Percentiles rank a stretch among this genome's conserved stretches.
Conservation (phyloP, 53 echinoderm and acorn worm genomes). For the Arbacia lixula region DNA sequence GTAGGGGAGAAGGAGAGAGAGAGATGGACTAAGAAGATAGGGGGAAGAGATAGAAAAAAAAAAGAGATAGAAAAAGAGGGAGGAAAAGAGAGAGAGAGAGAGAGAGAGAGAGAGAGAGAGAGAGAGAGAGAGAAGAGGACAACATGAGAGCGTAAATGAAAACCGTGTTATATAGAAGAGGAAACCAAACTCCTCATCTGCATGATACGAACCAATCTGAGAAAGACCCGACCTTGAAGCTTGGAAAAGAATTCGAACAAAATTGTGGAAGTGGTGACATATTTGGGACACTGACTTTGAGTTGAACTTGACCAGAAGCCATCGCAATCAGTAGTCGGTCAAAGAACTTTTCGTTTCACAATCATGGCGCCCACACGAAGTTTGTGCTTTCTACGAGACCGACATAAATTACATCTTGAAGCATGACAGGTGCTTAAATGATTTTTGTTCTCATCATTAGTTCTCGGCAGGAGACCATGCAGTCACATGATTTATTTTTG, state of each 20-base stretch:
- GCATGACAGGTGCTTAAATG: too few species aligned
- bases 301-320: conserved; percentile 7
- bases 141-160: conserved; percentile 1
- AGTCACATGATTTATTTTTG: too few species aligned
- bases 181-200: background rate
- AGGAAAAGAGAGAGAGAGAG: background rate
- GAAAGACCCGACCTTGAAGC: conserved; percentile 17
- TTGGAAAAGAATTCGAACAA: background rate
- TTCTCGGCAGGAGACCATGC: too few species aligned
- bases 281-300: conserved; percentile 10
- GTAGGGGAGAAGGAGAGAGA: background rate
- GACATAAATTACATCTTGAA: too few species aligned
- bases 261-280: background rate
- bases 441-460: too few species aligned
- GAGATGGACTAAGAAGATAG: background rate
- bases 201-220: background rate
- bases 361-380: too few species aligned
- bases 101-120: background rate
- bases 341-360: conserved; percentile 19
- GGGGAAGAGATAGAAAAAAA: background rate
- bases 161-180: background rate
- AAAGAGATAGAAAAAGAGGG: background rate
- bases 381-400: too few species aligned
- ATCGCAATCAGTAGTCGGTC: background rate
- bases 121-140: background rate